A percentile compares a stretch with the other conserved stretches of the same genome.
These are phyloP conservation scores for Dascyllus trimaculatus DNA, from an alignment of 2,113 vertebrate species.

Conservation along the genomic window DNA sequence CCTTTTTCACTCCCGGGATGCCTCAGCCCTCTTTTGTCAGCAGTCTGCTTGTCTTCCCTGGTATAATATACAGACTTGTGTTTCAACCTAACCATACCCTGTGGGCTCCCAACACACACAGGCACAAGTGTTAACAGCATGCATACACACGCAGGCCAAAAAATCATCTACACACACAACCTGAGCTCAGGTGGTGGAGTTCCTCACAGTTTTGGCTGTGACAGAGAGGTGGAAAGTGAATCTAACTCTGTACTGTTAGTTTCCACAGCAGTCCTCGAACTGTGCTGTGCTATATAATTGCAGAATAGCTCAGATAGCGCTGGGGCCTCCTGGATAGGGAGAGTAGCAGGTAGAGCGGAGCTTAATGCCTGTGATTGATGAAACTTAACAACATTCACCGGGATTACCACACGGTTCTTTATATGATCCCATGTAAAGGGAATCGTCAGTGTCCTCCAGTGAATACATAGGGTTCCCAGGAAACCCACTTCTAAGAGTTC, in stretches of 20 bases:
- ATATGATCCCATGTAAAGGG: constrained; percentile 39
- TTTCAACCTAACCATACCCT: constrained; percentile 68
- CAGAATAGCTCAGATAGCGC: constrained; percentile 68
- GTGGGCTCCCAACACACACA: constrained; percentile 30
- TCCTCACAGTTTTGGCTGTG: constrained; percentile 40
- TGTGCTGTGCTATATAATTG: constrained; percentile 69
- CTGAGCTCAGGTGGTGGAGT: constrained; percentile 48
- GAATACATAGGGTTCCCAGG: constrained; percentile 37
- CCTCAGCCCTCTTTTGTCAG: constrained; percentile 52
- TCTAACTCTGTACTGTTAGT: constrained; percentile 69
- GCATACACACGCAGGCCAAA: constrained; percentile 3
- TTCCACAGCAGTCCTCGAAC: constrained; percentile 68
- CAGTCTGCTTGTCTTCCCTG: constrained; percentile 57
- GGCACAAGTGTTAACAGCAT: constrained; percentile 7
- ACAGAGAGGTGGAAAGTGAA: constrained; percentile 70
- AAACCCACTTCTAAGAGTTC: constrained; percentile 45
- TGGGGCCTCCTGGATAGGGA: constrained; percentile 34
- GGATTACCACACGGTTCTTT: constrained; percentile 31
- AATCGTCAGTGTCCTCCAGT: constrained; percentile 21
- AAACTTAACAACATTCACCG: constrained; percentile 33
- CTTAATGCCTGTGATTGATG: constrained; percentile 51
- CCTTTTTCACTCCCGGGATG: constrained; percentile 24
- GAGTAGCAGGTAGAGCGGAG: constrained; percentile 23
- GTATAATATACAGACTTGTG: constrained; percentile 60
- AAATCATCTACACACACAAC: constrained; percentile 26